phyloP scores from a whole-genome alignment of 2,888 invertebrate species.

The Automeris io region DNA sequence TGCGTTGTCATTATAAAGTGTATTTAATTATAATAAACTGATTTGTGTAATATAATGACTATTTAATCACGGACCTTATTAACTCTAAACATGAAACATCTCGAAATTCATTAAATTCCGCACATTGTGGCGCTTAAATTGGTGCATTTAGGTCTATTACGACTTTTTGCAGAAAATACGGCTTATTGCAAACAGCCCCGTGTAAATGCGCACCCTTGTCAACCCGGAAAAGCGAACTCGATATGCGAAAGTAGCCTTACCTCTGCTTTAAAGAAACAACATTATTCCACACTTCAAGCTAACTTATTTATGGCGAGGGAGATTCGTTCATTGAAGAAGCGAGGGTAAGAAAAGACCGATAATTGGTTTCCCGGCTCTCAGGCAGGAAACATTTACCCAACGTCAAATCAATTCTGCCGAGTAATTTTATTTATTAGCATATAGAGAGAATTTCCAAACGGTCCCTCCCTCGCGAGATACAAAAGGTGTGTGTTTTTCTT shows the following conservation, averaged over 20 bases:
- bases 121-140: no score
- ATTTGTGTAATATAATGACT: no score
- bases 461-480: neutral
- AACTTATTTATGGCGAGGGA: slow-evolving; percentile 14
- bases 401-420: slow-evolving; percentile 50
- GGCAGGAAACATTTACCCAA: slow-evolving; percentile 36
- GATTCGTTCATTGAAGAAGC: slow-evolving; percentile 31
- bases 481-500: neutral
- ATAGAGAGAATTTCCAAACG: slow-evolving; percentile 45
- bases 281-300: slow-evolving; percentile 1
- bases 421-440: slow-evolving; percentile 64
- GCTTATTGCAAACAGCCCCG: no score
- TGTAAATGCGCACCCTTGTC: no score
- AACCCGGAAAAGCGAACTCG: no score
- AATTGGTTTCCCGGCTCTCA: slow-evolving; percentile 50
- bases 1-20: no score
- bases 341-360: slow-evolving; percentile 32
- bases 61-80: no score
- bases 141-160: no score
- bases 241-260: slow-evolving; percentile 11
- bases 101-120: no score
- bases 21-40: no score
- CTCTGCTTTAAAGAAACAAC: slow-evolving; percentile 4
- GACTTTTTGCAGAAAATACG: no score
- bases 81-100: no score